phyloP scores from a whole-genome alignment of 2,888 invertebrate genomes.

The Drosophila pseudotakahashii region DNA sequence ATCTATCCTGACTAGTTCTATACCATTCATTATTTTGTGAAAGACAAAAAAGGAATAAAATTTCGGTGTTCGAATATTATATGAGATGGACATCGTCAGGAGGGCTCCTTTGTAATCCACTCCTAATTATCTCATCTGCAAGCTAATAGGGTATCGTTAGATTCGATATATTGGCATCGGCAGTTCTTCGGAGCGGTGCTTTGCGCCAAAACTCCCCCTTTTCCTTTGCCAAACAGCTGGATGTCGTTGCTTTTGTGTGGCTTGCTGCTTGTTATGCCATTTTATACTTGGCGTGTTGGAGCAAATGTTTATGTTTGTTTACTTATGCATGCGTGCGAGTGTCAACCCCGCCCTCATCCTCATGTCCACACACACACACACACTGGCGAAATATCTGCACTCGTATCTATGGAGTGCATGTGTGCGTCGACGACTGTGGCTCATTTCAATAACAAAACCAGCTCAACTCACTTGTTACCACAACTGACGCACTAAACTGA shows the following conservation, averaged over 20 bases:
- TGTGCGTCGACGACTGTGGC: constrained; percentile 39
- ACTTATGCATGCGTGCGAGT: constrained; percentile 78
- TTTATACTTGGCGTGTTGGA: constrained; percentile 75
- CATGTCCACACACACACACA: background rate
- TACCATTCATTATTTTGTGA: background rate
- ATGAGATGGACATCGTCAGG: background rate
- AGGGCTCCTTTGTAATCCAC: constrained; percentile 4
- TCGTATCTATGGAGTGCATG: constrained; percentile 38
- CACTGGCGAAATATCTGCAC: constrained; percentile 27
- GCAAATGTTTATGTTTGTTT: constrained; percentile 80
- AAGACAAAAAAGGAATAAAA: background rate
- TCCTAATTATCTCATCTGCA: constrained; percentile 22
- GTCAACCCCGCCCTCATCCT: constrained; percentile 49
- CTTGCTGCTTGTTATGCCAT: constrained; percentile 74
- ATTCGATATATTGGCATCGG: constrained; percentile 30
- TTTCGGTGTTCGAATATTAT: background rate
- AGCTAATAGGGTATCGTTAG: constrained; percentile 33
- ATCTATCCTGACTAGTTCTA: background rate
- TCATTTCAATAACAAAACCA: constrained; percentile 80
- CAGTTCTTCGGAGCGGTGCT: background rate
- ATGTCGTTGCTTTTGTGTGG: constrained; percentile 64
- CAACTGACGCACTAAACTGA: constrained; percentile 76
- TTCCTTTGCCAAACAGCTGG: constrained; percentile 16
- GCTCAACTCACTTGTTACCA: constrained; percentile 74
- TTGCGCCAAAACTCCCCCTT: constrained; percentile 12